Conservation (phyloP, 2,113 vertebrate species). For the Siniperca knerii region DNA sequence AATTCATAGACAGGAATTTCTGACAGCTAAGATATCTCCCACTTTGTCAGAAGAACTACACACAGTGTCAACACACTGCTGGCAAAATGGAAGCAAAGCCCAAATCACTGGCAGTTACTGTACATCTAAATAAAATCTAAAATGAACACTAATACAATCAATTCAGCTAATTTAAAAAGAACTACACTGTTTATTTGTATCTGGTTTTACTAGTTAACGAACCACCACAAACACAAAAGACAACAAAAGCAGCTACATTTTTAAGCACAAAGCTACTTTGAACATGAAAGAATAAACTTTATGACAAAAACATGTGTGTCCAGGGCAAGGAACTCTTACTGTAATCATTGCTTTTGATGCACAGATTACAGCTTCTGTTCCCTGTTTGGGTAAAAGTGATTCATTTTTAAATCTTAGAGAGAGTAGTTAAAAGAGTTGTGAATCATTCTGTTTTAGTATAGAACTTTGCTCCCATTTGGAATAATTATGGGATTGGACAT, state of each 20-base stretch:
- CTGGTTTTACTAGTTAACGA: background rate
- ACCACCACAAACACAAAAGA: background rate
- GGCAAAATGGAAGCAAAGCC: background rate
- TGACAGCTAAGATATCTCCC: background rate
- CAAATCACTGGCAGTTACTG: background rate
- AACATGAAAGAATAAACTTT: background rate
- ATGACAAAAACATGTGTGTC: background rate
- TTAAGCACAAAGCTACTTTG: too few relatives aligned
- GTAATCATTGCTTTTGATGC: slow-evolving; percentile 17
- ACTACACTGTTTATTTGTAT: background rate
- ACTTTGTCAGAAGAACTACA: too few relatives aligned
- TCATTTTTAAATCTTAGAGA: slow-evolving; percentile 30
- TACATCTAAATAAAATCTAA: background rate
- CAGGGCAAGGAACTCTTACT: background rate
- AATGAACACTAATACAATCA: background rate
- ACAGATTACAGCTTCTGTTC: slow-evolving; percentile 21
- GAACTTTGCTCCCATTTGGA: slow-evolving; percentile 38
- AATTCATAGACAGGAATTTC: background rate
- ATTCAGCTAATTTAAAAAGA: background rate
- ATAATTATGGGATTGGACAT: slow-evolving; percentile 56
- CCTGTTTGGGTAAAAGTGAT: slow-evolving; percentile 33
- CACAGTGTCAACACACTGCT: background rate
- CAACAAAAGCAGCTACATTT: background rate
- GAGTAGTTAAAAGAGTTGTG: background rate
- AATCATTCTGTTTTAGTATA: slow-evolving; percentile 33